A percentile compares a stretch with the other conserved stretches of the same genome.
These are phyloP conservation scores for Sphaerodactylus townsendi DNA, from an alignment of 2,113 vertebrate species.

Conservation along the genomic window DNA sequence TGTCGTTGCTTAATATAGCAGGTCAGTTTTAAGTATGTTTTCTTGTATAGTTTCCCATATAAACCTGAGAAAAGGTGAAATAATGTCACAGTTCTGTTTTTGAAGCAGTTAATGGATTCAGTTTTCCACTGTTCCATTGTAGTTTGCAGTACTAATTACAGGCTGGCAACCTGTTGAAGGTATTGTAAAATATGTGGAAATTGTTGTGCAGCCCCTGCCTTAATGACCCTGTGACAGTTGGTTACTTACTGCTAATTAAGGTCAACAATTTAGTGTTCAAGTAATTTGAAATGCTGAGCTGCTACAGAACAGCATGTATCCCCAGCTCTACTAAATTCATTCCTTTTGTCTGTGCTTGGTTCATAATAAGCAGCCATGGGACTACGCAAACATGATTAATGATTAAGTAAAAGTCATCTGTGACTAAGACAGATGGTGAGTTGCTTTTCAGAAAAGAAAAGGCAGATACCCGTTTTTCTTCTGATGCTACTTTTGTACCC, in stretches of 20 bases:
- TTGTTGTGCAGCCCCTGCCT: neutral
- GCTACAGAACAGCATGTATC: slow-evolving; percentile 24
- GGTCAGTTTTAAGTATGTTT: slow-evolving; percentile 11
- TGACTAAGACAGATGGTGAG: slow-evolving; percentile 21
- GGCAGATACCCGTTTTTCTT: slow-evolving; percentile 5
- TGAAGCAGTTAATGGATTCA: slow-evolving; percentile 35
- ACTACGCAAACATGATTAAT: slow-evolving; percentile 37
- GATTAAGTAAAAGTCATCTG: slow-evolving; percentile 40
- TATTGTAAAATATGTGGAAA: slow-evolving; percentile 31
- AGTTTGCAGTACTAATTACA: slow-evolving; percentile 33
- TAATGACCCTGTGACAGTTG: neutral
- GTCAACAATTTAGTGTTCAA: slow-evolving; percentile 14
- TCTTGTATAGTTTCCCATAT: neutral
- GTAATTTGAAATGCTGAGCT: slow-evolving; percentile 42
- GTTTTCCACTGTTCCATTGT: slow-evolving; percentile 35
- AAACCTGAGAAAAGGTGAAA: neutral
- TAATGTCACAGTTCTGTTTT: slow-evolving; percentile 36
- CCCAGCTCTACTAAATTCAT: slow-evolving; percentile 27
- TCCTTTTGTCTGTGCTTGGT: neutral
- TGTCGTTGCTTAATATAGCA: neutral
- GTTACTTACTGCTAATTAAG: slow-evolving; percentile 25
- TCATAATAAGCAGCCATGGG: neutral
- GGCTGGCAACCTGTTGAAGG: slow-evolving; percentile 31
- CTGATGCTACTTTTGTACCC: neutral
- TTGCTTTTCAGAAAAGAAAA: slow-evolving; percentile 19